Conservation (phyloP, 2,113 vertebrate species). For the Malaclemys terrapin region DNA sequence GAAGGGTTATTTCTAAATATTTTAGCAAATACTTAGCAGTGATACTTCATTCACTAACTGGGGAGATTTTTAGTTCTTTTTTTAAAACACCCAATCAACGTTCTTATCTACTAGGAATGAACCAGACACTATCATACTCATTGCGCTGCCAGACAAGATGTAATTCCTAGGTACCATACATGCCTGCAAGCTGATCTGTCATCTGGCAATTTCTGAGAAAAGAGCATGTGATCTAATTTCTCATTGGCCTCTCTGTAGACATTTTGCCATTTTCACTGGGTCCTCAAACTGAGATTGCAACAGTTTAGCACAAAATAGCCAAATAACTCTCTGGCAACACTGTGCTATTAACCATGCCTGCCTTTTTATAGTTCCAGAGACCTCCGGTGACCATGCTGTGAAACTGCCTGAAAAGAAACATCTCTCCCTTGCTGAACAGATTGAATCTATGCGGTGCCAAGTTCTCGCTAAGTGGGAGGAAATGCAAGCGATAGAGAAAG, state of each 20-base stretch:
- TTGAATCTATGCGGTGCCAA: constrained; percentile 74
- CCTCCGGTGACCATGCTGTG: neutral
- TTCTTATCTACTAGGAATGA: neutral
- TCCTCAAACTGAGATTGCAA: neutral
- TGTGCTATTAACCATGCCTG: neutral
- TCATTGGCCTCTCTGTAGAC: neutral
- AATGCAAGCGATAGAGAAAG: constrained; percentile 72
- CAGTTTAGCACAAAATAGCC: neutral
- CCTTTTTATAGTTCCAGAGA: constrained; percentile 56
- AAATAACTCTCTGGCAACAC: neutral
- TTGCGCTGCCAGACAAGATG: neutral
- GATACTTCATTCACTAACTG: neutral
- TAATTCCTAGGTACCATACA: neutral
- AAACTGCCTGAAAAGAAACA: neutral
- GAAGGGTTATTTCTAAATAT: neutral
- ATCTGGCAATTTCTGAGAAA: neutral
- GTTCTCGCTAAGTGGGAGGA: constrained; percentile 73
- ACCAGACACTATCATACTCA: neutral
- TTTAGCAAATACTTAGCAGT: neutral
- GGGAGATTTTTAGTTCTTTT: neutral
- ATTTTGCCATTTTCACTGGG: neutral
- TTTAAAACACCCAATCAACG: neutral
- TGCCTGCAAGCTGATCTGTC: neutral
- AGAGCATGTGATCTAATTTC: neutral
- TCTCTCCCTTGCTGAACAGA: constrained; percentile 26